Evolutionary conservation across 2,113 vertebrate genomes (phyloP).

Genomic region (Scolopax mira): DNA sequence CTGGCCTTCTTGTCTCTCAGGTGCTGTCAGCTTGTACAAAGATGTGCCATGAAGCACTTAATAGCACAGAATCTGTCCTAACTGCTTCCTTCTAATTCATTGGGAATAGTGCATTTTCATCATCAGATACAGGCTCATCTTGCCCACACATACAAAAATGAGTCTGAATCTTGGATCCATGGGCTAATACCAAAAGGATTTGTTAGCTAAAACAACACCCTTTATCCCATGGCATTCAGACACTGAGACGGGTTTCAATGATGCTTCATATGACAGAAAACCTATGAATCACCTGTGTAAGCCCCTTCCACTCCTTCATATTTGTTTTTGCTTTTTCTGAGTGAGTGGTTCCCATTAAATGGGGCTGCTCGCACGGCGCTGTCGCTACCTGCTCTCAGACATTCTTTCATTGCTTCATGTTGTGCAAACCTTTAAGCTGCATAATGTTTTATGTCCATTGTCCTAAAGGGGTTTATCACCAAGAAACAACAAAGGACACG

Average conservation of each 20-base stretch:
- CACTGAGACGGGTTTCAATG: not conserved
- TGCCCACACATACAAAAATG: not conserved
- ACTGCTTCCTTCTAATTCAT: not conserved
- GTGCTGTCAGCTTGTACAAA: not conserved
- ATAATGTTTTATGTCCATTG: not conserved
- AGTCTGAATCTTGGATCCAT: not conserved
- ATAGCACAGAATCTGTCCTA: not conserved
- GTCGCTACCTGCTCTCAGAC: not conserved
- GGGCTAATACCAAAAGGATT: not conserved
- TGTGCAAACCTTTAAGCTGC: not conserved
- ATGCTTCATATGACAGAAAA: not conserved
- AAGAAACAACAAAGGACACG: not conserved
- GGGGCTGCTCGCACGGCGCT: not conserved
- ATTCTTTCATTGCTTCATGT: not conserved
- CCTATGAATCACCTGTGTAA: not conserved
- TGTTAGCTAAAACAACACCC: not conserved
- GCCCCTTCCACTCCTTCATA: not conserved
- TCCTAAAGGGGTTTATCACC: not conserved
- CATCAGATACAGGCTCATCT: not conserved
- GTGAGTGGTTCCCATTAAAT: not conserved
- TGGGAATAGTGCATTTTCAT: not conserved
- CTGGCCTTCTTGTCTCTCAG: not conserved
- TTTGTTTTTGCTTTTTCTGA: not conserved
- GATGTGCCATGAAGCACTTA: not conserved
- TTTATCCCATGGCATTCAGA: not conserved